Percentiles rank a stretch among this genome's conserved stretches.
Evolutionary conservation across 2,113 vertebrate species (phyloP).

Genomic region (Procapra przewalskii): DNA sequence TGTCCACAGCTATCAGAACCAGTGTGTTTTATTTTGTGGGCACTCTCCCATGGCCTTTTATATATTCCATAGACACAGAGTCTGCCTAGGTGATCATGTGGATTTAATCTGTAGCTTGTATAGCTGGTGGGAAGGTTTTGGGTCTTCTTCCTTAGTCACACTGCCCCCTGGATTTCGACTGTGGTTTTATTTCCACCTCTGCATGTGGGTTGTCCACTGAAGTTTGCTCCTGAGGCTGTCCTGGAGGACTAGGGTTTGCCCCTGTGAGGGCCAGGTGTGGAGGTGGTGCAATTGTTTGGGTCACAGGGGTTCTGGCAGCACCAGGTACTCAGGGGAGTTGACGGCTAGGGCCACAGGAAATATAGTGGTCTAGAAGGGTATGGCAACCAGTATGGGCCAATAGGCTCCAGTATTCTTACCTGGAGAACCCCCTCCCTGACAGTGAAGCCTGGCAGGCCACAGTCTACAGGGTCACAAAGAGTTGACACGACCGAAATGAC

Average conservation of each 20-base stretch:
- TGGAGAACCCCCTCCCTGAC: not conserved
- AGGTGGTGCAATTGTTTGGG: not conserved
- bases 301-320: not conserved
- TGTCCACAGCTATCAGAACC: not conserved
- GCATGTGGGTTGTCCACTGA: not conserved
- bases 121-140: not conserved
- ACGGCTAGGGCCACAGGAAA: not conserved
- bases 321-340: not conserved
- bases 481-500: accelerated
- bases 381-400: not conserved
- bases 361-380: not conserved
- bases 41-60: not conserved
- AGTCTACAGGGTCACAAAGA: not conserved
- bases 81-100: not conserved
- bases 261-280: not conserved
- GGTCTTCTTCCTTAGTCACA: not conserved
- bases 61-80: not conserved
- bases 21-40: not conserved
- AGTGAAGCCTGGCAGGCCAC: not conserved
- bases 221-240: not conserved
- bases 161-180: not conserved
- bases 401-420: not conserved
- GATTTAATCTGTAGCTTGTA: not conserved
- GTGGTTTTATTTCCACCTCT: not conserved
- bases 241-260: not conserved